Evolutionary conservation across 37 sponge, comb jelly and placozoan species (phyloP), one percentile per base, ranked within the genome.

Genomic region (Eunapius fragilis): DNA sequence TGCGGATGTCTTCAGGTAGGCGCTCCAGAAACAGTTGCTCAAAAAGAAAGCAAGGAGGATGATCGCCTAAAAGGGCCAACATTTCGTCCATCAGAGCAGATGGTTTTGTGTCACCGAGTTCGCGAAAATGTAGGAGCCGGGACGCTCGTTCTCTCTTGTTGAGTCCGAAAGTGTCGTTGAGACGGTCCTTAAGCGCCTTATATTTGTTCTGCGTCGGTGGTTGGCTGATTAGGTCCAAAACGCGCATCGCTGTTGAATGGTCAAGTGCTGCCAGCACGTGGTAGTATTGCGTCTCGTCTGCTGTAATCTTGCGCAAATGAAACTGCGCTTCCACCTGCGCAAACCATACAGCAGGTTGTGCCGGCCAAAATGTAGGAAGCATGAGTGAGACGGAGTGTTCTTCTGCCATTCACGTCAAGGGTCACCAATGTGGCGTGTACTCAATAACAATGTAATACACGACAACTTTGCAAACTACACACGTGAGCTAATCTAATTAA

Each of bases 121-220:
- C 28, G 26, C 28, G 71, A 28, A 70, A 70, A 70, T 70, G 71
- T 25, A 70, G 71, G 71, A 70, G 71, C 28, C 71, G 26, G 71
- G 71, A 30, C 45, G 84, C 84, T 32, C 82, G 72, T 30, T 74
- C 75, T 19, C 84, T 38, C 31, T 35, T 19, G 69, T 25, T 85
- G 77, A 85, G 77, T 31, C 85, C 85, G 37, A 85, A 85, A 17
- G 85, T 85, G 37, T 71, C 34, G n/a, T 68, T 70, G 30, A 86
- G 80, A 2, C 68, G 87, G 31, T 28, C 75, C 74, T 86, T 86
- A 7, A 86, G 25, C 37, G 80, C 71, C 4, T 7, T 25, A 33
- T 85, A 85, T 70, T 85, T 76, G 78, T 68, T 28, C 11, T 77
- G 68, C 7, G 25, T 47, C 14, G 86, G 86, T 5, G 82, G 82